Conservation (phyloP, 2,797 vertebrate genomes). For the Mormyrus hasselquistii region DNA sequence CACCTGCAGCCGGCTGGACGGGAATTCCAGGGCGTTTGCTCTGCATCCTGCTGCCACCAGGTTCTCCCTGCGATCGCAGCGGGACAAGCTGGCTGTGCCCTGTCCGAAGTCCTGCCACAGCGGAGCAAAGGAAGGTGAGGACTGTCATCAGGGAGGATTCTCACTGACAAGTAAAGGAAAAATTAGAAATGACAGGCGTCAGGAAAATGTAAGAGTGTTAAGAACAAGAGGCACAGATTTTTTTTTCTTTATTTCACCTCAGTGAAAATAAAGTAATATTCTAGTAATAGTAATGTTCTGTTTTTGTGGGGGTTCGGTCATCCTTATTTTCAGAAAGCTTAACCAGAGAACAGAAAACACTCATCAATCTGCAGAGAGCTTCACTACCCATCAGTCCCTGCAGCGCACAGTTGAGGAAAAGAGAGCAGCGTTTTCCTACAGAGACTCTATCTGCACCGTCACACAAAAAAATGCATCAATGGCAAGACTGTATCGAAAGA, state of each 20-base stretch:
- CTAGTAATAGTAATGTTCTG: neutral
- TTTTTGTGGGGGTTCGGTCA: neutral
- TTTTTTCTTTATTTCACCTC: neutral
- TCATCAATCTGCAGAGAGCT: neutral
- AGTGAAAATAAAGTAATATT: neutral
- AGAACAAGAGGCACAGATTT: neutral
- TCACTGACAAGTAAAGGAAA: neutral
- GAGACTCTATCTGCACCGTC: neutral
- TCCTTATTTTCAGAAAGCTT: neutral
- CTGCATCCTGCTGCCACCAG: conserved; percentile 67
- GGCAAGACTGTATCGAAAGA: neutral
- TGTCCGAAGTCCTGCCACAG: conserved; percentile 61
- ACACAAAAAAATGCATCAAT: neutral
- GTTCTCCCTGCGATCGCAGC: conserved; percentile 74
- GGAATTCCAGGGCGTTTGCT: conserved; percentile 65
- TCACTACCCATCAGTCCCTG: neutral
- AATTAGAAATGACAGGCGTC: neutral
- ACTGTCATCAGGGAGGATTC: neutral
- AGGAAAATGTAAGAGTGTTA: neutral
- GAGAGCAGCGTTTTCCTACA: neutral
- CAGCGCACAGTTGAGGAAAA: neutral
- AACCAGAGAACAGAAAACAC: neutral
- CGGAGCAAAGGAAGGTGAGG: neutral
- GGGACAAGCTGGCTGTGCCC: conserved; percentile 64
- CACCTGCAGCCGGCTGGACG: conserved; percentile 61